phyloP scores from a whole-genome alignment of 2,797 vertebrate species.

The Bucorvus abyssinicus region DNA sequence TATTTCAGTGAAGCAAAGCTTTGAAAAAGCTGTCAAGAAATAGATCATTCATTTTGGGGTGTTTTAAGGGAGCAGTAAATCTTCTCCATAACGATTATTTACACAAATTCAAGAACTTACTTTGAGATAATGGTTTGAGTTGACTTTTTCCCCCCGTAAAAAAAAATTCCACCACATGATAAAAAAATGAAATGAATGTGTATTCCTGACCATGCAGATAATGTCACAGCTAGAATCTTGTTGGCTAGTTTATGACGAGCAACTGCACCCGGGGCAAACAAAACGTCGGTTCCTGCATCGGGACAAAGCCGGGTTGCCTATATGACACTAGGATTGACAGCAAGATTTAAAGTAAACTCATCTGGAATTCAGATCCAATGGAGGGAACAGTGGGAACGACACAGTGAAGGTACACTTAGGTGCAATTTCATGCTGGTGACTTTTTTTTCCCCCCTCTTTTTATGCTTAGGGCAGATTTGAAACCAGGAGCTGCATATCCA shows the following conservation, averaged over 20 bases:
- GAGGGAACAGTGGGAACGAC: constrained; percentile 61
- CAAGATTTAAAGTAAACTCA: constrained; percentile 10
- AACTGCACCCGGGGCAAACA: constrained; percentile 29
- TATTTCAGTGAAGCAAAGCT: constrained; percentile 57
- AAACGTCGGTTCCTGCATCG: background rate
- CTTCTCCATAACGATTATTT: background rate
- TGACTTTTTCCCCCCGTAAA: background rate
- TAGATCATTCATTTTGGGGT: background rate
- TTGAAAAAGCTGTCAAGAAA: background rate
- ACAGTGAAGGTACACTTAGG: constrained; percentile 73
- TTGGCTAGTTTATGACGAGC: background rate
- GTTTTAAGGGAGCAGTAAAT: background rate
- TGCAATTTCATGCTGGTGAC: constrained; percentile 79
- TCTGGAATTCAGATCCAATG: constrained; percentile 35
- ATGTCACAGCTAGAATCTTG: background rate
- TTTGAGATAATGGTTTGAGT: background rate
- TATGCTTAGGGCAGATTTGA: constrained; percentile 67
- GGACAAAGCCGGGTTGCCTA: constrained; percentile 19
- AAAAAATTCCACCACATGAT: background rate
- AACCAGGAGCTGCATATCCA: constrained; percentile 73
- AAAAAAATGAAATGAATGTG: background rate
- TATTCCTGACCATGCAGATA: background rate
- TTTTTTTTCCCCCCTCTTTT: constrained; percentile 38
- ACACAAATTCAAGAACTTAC: constrained; percentile 36
- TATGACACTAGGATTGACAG: background rate